Base-by-base conservation (phyloP, 2,113 vertebrate genomes). In the Bujurquina vittata region DNA sequence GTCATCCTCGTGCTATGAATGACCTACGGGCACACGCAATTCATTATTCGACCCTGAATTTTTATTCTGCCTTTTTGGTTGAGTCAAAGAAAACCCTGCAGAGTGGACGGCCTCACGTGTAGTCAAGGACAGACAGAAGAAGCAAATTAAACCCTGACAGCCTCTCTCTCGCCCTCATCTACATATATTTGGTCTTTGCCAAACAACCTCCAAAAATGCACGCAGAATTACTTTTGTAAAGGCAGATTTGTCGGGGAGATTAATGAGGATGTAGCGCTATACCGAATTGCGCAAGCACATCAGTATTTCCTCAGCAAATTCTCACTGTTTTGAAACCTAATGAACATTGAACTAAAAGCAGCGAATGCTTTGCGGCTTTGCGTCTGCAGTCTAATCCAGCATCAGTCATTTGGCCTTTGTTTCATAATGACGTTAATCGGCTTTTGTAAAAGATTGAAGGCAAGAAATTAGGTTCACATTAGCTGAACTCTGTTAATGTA, bases 381-480 rank as follows among this genome's bases (percentile, higher is more conserved):
- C 57, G 37, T 56, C 72, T 61, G 63, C 33, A 79, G 69, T 55
- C 37, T 84, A 79, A 84, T 84, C 75, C n/a, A n/a, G n/a, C n/a
- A n/a, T n/a, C n/a, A n/a, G n/a, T 87, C 62, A 84, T 77, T 58
- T 78, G 37, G 31, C 43, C 69, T 35, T 65, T 88, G 59, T 67
- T 83, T 75, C 80, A 81, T 76, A 86, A 86, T 78, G 33, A 80
- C 14, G 73, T 52, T 76, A 84, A 84, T 49, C 46, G 10, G 20
- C 73, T 83, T 80, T 35, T 59, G 29, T 29, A 75, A 60, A 43
- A 73, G 17, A 76, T 35, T 69, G 75, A 75, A 10, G 54, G 52
- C 18, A 46, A 17, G n/a, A 75, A 74, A 81, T 65, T 43, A 73
- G 62, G 20, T 46, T 52, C 40, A 40, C 23, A 75, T 65, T 75